Evolutionary conservation across 23 tunicate genomes (phyloP), one percentile per base, ranked within the genome.

Genomic region (Trididemnum nubilum): DNA sequence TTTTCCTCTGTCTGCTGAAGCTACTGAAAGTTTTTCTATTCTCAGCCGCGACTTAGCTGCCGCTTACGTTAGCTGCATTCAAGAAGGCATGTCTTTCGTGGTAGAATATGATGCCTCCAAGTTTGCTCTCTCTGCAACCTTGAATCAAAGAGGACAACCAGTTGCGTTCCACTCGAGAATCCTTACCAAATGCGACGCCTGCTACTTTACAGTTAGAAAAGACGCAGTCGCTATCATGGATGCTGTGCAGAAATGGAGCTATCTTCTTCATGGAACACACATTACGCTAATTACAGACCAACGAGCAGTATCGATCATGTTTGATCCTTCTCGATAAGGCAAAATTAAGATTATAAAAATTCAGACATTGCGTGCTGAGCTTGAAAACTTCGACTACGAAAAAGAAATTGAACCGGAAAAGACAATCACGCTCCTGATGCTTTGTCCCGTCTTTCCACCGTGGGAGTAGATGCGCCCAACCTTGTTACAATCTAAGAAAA

Each of bases 341-440:
- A 83, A 83, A 76, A 83, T 74, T 33, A 83, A 83, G 33, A 83
- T 75, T 34, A 44, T n/a, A 21, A 75, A 83, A 76, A 52, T 75
- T 33, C 72, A 57, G 54, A 21, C 7, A 4, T 83, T 82, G 87
- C 33, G 87, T 15, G 18, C 36, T 22, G 87, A 83, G 35, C 34
- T 74, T 29, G 77, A 12, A 4, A 25, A 25, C 21, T 82, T 74
- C 24, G 23, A n/a, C 22, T 83, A 83, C 29, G 30, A 26, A 33
- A 74, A 75, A 15, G 19, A 25, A 2, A 36, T 71, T 38, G 23
- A 51, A 70, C 86, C 86, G 3, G 86, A 65, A 9, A 72, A 50
- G 19, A 26, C 9, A 72, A 82, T 33, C 80, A 28, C 7, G 80
- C 37, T 3, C 30, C 80, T 23, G 79, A 82, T 71, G 9, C 73